Percentiles rank a stretch among this genome's conserved stretches.
Conservation (phyloP, 1,140 invertebrate genomes). For the Bombus huntii region DNA sequence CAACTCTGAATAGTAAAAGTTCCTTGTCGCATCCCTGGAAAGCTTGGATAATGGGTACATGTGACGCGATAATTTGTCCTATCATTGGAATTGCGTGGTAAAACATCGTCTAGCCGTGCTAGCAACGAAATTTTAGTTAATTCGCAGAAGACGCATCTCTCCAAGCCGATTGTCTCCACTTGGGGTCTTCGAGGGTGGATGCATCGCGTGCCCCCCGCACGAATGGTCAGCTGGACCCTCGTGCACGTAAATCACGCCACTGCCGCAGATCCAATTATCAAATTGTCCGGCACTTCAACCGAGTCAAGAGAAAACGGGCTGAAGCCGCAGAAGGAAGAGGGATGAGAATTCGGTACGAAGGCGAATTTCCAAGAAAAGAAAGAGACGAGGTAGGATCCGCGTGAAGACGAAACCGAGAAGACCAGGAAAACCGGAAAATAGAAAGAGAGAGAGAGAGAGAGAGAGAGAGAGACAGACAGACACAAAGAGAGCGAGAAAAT, state of each 20-base stretch:
- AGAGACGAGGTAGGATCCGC: not conserved
- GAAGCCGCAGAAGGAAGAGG: conserved; percentile 19
- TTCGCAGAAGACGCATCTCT: conserved; percentile 61
- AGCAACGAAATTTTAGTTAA: conserved; percentile 69
- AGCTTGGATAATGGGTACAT: not conserved
- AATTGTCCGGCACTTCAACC: conserved; percentile 75
- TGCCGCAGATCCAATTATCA: conserved; percentile 79
- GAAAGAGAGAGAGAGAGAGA: too few relatives aligned
- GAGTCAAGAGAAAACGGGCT: conserved; percentile 44
- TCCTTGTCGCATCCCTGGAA: not conserved
- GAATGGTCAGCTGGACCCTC: conserved; percentile 73
- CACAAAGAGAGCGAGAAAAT: not conserved
- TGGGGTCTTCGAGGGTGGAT: conserved; percentile 42
- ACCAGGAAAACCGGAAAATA: not conserved
- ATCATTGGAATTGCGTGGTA: conserved; percentile 62
- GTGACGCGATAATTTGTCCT: conserved; percentile 16
- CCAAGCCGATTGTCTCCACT: conserved; percentile 55
- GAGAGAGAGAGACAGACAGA: too few relatives aligned
- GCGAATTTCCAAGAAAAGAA: conserved; percentile 14
- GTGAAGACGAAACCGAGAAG: not conserved
- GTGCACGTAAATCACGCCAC: conserved; percentile 74
- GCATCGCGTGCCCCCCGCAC: conserved; percentile 38
- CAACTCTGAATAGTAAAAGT: not conserved
- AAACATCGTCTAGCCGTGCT: conserved; percentile 69
- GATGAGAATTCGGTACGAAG: conserved; percentile 4